Conservation (phyloP, 1,140 invertebrate genomes). For the Mamestra configurata region DNA sequence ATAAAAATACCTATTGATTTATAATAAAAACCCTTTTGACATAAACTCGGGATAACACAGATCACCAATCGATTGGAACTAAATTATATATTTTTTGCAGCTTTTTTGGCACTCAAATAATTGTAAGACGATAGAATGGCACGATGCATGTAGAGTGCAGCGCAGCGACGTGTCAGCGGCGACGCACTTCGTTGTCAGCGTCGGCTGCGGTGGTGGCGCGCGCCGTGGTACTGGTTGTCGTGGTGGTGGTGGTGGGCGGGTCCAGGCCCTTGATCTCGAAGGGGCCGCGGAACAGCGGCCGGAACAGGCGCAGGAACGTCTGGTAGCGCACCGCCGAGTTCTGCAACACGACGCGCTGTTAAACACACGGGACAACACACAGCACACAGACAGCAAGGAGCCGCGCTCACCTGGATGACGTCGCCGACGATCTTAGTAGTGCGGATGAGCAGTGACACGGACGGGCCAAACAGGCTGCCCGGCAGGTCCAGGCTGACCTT, state of each 20-base stretch:
- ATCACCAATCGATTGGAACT: no score
- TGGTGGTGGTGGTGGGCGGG: slow-evolving; percentile 87
- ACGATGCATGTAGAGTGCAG: background rate
- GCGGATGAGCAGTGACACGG: slow-evolving; percentile 91
- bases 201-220: slow-evolving; percentile 46
- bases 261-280: slow-evolving; percentile 91
- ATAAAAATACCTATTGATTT: no score
- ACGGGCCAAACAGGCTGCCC: slow-evolving; percentile 90
- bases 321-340: slow-evolving; percentile 91
- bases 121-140: background rate
- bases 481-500: slow-evolving; percentile 90
- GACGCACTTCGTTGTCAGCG: slow-evolving; percentile 72
- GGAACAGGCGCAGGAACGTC: slow-evolving; percentile 90
- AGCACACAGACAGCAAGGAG: background rate
- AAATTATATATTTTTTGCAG: no score
- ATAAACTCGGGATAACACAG: no score
- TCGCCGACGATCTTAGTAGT: slow-evolving; percentile 91
- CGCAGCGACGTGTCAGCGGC: slow-evolving; percentile 48
- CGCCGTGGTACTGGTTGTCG: slow-evolving; percentile 64
- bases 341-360: slow-evolving; percentile 82
- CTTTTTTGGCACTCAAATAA: no score
- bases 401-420: slow-evolving; percentile 89
- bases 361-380: background rate
- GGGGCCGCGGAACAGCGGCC: slow-evolving; percentile 90
- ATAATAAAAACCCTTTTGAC: no score